Base-by-base conservation (phyloP, 1,140 invertebrate genomes). In the Phthorimaea operculella region DNA sequence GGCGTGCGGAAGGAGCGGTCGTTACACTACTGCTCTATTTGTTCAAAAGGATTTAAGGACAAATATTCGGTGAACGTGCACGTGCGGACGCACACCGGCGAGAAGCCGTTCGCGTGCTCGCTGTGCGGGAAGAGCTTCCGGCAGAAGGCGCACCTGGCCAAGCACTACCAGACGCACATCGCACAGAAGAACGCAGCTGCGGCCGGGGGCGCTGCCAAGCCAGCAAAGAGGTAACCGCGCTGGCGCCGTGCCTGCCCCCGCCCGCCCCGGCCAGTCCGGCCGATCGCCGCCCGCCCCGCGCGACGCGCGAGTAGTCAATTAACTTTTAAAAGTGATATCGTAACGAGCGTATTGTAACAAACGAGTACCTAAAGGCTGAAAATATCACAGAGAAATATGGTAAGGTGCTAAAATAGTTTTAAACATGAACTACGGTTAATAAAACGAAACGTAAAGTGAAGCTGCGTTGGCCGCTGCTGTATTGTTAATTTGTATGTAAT, bases 121-220 rank as follows among this genome's bases (percentile, higher is more conserved):
- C 83, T 96, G 14, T 97, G 95, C 67, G 93, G 93, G 48, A 96
- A 96, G 74, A 95, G 93, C 64, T 96, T 96, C 85, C 89, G 96
- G 14, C 97, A 99, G 81, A 98, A 98, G 79, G 97, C 96, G 0
- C 97, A 99, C 77, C 88, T 99, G 52, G 97, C 97, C 54, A 99
- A 99, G 79, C 97, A 99, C 83, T 97, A 98, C 79, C 95, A 98
- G 82, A 98, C 96, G 15, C 97, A 99, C 82, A 91, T 94, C 57
- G 92, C 92, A 8, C 92, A 93, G 72, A 93, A 93, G 70, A 91
- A 88, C 42, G 80, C 83, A 17, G 81, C 84, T 17, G 84, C 85
- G 28, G 83, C 83, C 55, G 85, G 85, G 47, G 72, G 85, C 48
- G 72, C 77, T 14, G 71, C 79, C 17, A 87, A 87, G 58, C 72